Evolutionary conservation across 2,113 vertebrate genomes (phyloP), one percentile per base, ranked within the genome.

Genomic region (Pterocles gutturalis): DNA sequence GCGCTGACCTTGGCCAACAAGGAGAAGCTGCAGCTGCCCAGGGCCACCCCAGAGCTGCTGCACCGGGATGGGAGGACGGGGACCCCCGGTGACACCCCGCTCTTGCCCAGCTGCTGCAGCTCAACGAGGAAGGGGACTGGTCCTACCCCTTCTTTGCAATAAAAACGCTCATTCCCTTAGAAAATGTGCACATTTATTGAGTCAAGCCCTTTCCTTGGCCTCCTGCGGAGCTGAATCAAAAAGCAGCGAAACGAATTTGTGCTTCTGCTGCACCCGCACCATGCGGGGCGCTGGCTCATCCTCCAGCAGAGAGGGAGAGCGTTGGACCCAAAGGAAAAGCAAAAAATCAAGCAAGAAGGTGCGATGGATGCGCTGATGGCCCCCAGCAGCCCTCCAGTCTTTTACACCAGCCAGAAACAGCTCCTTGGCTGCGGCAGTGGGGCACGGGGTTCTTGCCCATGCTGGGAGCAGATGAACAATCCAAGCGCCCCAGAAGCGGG

Each of bases 21-120:
- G 90, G 98, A 98, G 92, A 98, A 98, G 77, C 96, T 98, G 77
- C 97, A 98, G 90, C 98, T 98, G 29, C 98, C 99, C 61, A 98
- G 98, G 97, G 98, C 92, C 94, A 99, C 98, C 97, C 98, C 98
- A 1, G 98, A 98, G 93, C 98, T 98, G 10, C 97, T 98, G 36
- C 92, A 97, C 83, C 93, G n/a, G 53, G 46, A 38, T 9, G 46
- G 46, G 46, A 25, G 49, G 49, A 51, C 24, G 22, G 38, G 48
- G 48, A 49, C 49, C 49, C 46, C 24, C 24, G 24, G 49, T 25
- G 49, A 25, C 49, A 51, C 49, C 11, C 22, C 13, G 24, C 49
- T 24, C 24, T 24, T 51, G 25, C 24, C 49, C 49, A 38, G 22
- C 49, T 51, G 49, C 49, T 9, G 22, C 48, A 22, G 48, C 49